Evolutionary conservation across 2,797 vertebrate species (phyloP), one percentile per base, ranked within the genome.

Genomic region (Anas flavirostris): DNA sequence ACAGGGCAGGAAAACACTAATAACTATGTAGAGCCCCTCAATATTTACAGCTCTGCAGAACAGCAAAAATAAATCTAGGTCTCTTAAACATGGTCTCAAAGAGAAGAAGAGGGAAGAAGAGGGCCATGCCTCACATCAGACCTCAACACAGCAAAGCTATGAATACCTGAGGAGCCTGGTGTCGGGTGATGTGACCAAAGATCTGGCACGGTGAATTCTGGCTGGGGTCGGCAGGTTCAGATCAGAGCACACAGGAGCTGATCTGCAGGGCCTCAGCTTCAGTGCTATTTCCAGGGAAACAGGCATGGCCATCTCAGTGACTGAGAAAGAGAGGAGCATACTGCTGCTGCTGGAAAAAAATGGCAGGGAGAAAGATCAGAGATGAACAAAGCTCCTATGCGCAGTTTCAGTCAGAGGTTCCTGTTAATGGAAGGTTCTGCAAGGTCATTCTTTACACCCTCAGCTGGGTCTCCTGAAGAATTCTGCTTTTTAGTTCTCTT

Each of bases 171-270:
- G 50, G 33, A 7, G 35, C 5, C 29, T 63, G 21, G 29, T 48
- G 18, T 16, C 59, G 56, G 35, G n/a, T 60, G 33, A 52, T 23
- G 62, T 2, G 1, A 28, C 56, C 10, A 75, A 46, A 85, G 52
- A 12, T 35, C 37, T 80, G 73, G 29, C 2, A 0, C 5, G 1
- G n/a, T 4, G 50, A 88, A 33, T 15, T 88, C n/a, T n/a, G 23
- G 39, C 25, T 5, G 0, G 10, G 37, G 19, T 81, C 1, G 0
- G 59, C 55, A 16, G 9, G 8, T 41, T n/a, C 19, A 37, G 16
- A 53, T 16, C 25, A 23, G 23, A 75, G 22, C 21, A 35, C 80
- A 43, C 43, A 82, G 50, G 17, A 66, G 44, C 29, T 56, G 44
- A 14, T 4, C 10, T 1, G 1, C 23, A 59, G 28, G 10, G 25